phyloP scores from a whole-genome alignment of 2,888 invertebrate species.

The Trichopria drosophilae region DNA sequence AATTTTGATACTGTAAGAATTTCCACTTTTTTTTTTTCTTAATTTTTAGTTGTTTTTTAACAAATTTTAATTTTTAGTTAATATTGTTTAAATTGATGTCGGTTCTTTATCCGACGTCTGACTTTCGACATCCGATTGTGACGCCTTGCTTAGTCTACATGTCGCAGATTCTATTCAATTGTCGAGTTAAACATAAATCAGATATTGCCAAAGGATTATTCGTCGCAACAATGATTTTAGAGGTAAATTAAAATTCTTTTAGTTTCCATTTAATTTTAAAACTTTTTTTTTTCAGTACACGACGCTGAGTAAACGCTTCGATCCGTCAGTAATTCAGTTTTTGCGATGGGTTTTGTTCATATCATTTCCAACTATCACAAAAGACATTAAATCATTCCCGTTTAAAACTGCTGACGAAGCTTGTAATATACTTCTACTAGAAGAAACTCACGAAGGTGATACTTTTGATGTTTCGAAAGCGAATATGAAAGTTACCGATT shows the following conservation, averaged over 20 bases:
- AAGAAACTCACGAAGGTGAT: conserved; percentile 55
- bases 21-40: conserved; percentile 9
- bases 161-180: conserved; percentile 73
- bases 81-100: conserved; percentile 82
- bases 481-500: conserved; percentile 64
- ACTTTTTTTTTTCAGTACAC: conserved; percentile 66
- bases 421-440: conserved; percentile 65
- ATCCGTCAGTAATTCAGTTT: conserved; percentile 81
- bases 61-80: conserved; percentile 58
- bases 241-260: conserved; percentile 61
- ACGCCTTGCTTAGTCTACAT: conserved; percentile 71
- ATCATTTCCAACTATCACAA: conserved; percentile 65
- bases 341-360: conserved; percentile 75
- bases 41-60: conserved; percentile 16
- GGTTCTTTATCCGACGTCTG: conserved; percentile 82
- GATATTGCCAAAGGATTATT: conserved; percentile 81
- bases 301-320: conserved; percentile 74
- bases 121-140: conserved; percentile 86
- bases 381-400: conserved; percentile 67
- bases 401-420: conserved; percentile 65
- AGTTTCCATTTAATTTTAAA: conserved; percentile 11
- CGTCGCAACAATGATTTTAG: conserved; percentile 71
- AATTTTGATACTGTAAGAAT: conserved; percentile 63
- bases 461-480: conserved; percentile 50
- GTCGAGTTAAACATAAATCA: conserved; percentile 66